Base-by-base conservation (phyloP, 53 echinoderm and acorn worm species). In the Paracentrotus lividus region DNA sequence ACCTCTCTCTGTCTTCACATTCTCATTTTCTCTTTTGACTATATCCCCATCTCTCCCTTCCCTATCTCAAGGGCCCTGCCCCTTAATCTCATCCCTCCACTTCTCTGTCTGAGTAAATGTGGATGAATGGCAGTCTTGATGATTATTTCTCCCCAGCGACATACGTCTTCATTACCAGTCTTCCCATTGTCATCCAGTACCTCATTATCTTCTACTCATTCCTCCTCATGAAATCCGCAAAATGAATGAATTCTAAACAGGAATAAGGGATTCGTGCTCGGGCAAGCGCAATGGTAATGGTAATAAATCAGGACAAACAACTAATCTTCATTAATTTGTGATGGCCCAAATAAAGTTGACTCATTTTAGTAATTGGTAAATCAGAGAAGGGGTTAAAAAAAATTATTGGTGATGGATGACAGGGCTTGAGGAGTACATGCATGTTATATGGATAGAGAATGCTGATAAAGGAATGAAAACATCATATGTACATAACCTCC, bases 331-430 rank as follows among this genome's bases (percentile, higher is more conserved):
- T 45, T 27, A 23, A 45, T 81, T 21, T 23, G 21, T n/a, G 12
- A 81, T 81, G 81, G 47, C 42, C 27, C 9, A 26, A 81, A 24
- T 47, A 16, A 45, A 81, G 45, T 26, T 47, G 45, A 81, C 26
- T 81, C 81, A 81, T 45, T 81, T n/a, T 47, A 81, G 81, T 45
- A 47, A 47, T 47, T 81, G 81, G 81, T n/a, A 81, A 47, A 81
- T 81, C 45, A 4, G 47, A 26, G 81, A n/a, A 44, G 76, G 44
- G 81, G 45, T n/a, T 0, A 5, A n/a, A 32, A 67, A 10, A 15
- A 67, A 32, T 67, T 1, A 81, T 81, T 81, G 45, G 36, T 81
- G 45, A 47, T 45, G 45, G 81, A 81, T 81, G 72, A 5, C 40
- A 8, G 24, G 51, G 51, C 51, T 51, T 51, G 12, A 6, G 12